Evolutionary conservation across 2,888 invertebrate genomes (phyloP), one percentile per base, ranked within the genome.

Genomic region (Prionchulus punctatus): DNA sequence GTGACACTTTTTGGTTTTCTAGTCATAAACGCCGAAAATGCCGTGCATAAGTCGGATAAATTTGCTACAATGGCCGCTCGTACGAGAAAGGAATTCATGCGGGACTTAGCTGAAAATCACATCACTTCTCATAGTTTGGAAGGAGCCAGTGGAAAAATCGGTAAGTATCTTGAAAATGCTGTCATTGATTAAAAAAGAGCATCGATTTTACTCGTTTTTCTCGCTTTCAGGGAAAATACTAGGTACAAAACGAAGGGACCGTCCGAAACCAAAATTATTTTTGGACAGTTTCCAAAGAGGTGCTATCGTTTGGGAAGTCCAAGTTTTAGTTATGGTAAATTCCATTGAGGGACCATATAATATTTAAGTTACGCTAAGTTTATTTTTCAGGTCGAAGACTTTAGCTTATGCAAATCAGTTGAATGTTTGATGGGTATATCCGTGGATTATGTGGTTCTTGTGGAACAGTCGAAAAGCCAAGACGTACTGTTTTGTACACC

Each of bases 11-110:
- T 30, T 52, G 30, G 15, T 50, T 4, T 67, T 71, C 15, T 67
- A 79, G 85, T 89, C 43, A 88, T 94, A 62, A 94, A 94, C 73
- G 92, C 89, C 27, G 92, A 94, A 72, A 91, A 91, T 75, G 91
- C 92, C 15, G 91, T 91, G 15, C 90, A 92, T 70, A 81, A 86
- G 65, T 90, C 91, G 47, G 89, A 91, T 68, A 94, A 94, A 75
- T 94, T 94, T 75, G 86, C 86, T 55, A 88, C 89, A 51, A 92
- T 94, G 91, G 91, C 92, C 15, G 88, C 87, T 12, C 79, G 94
- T 65, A 94, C 94, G 45, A 78, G 92, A 62, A 87, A 90, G 71
- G 92, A 92, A 76, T 91, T 91, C 74, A 79, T 94, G 65, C 91
- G 90, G 73, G 94, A 94, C 74, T 79, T 91, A 65, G 84, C 88